Evolutionary conservation across 2,797 vertebrate genomes (phyloP), one percentile per base, ranked within the genome.

Genomic region (Iguana delicatissima): DNA sequence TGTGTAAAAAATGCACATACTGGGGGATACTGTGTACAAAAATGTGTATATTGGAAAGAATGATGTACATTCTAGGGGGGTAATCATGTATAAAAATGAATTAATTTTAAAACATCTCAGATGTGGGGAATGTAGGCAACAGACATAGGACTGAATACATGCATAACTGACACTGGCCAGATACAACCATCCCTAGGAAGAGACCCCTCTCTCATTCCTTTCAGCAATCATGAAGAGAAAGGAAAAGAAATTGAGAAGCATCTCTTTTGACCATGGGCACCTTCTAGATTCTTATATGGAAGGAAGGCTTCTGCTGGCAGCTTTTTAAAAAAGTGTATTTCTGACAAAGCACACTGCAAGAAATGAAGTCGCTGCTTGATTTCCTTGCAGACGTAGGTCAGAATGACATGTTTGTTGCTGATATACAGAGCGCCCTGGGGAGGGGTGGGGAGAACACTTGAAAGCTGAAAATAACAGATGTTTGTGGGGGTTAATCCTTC

Each of bases 381-480:
- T 57, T 82, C n/a, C 67, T 74, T 82, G 64, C 52, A 46, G 80
- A 46, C 46, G 9, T n/a, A 59, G 67, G 67, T 81, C 35, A 59
- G 35, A 83, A 89, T 62, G 52, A 73, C 80, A 83, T 55, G 38
- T 38, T 85, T 80, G 82, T 80, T 73, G 32, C 52, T 73, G 81
- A 59, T 38, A 52, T 52, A n/a, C 24, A 80, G 26, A 72, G 76
- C 2, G 4, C 22, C 35, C 13, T 83, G 52, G 88, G 55, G 38
- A 18, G 57, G 32, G 73, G 4, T 24, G 72, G 26, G 5, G 57
- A 24, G 20, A 22, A 20, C 85, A 46, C 50, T 64, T 89, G 81
- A 77, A 77, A 46, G 81, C 81, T 76, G 76, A 42, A 64, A 84
- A 67, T 38, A 84, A 42, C 88, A 77, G 88, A 77, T 89, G 72